phyloP scores from a whole-genome alignment of 1,140 invertebrate genomes.

The Eueides isabella region DNA sequence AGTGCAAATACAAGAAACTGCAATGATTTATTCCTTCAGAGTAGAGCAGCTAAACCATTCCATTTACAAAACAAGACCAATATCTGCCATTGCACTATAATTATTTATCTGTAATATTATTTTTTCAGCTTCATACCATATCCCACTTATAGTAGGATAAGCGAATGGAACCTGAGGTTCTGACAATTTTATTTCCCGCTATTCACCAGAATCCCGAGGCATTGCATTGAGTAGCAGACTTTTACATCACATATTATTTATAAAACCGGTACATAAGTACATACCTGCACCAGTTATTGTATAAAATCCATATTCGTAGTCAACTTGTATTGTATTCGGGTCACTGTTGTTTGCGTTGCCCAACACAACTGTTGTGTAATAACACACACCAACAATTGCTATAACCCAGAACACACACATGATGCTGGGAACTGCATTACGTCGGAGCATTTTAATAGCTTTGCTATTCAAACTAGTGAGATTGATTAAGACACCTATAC shows the following conservation, averaged over 20 bases:
- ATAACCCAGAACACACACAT: conserved; percentile 82
- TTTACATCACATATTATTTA: conserved; percentile 22
- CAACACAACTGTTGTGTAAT: conserved; percentile 79
- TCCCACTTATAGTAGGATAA: not conserved
- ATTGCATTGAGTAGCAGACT: too few relatives aligned
- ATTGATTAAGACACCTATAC: conserved; percentile 81
- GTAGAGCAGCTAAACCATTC: too few relatives aligned
- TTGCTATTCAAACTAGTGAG: conserved; percentile 78
- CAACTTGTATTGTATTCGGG: conserved; percentile 74
- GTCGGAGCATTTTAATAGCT: conserved; percentile 76
- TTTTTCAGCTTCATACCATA: too few relatives aligned
- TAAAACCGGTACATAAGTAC: too few relatives aligned
- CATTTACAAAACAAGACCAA: too few relatives aligned
- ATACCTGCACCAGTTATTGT: conserved; percentile 82
- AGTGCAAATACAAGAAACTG: too few relatives aligned
- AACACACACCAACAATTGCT: conserved; percentile 82
- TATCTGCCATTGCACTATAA: too few relatives aligned
- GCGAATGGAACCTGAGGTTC: too few relatives aligned
- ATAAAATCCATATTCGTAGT: conserved; percentile 83
- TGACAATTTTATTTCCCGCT: too few relatives aligned
- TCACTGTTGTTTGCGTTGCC: conserved; percentile 75
- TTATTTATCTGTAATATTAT: too few relatives aligned
- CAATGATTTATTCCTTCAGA: too few relatives aligned
- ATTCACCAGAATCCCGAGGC: too few relatives aligned
- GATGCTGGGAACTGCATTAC: conserved; percentile 82